Percentiles rank a stretch among this genome's conserved stretches.
These are phyloP conservation scores for Otolemur garnettii DNA, from an alignment of 2,113 vertebrate species.

Conservation along the genomic window DNA sequence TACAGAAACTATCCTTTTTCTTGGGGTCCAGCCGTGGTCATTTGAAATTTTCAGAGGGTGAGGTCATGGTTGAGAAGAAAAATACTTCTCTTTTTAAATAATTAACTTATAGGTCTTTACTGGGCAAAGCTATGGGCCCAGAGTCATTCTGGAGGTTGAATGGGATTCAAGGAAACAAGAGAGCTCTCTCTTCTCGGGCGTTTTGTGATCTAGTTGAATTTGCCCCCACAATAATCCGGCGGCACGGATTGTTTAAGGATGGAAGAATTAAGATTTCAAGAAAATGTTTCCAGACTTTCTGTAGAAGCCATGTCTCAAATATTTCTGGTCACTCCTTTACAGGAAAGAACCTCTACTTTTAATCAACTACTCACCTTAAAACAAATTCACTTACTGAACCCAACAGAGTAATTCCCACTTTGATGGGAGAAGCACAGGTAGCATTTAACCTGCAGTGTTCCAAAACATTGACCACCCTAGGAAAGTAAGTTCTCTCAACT, in stretches of 20 bases:
- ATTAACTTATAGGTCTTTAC: neutral
- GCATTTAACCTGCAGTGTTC: conserved; percentile 58
- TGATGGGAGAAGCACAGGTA: neutral
- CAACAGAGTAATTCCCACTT: conserved; percentile 71
- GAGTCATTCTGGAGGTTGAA: neutral
- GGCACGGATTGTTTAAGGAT: neutral
- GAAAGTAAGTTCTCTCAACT: conserved; percentile 74
- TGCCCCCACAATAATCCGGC: neutral
- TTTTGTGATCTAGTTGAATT: neutral
- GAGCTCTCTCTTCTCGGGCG: neutral
- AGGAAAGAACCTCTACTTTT: conserved; percentile 61
- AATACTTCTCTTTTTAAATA: neutral
- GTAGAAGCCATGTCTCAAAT: conserved; percentile 27
- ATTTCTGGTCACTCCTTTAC: conserved; percentile 57
- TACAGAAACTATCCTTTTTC: neutral
- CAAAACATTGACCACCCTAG: conserved; percentile 51
- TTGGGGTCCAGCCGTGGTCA: neutral
- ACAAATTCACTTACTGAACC: conserved; percentile 67
- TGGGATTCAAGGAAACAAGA: neutral
- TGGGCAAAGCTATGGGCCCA: neutral
- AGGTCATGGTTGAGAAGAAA: neutral
- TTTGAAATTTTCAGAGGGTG: neutral
- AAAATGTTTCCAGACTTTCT: conserved; percentile 58
- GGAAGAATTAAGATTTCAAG: neutral
- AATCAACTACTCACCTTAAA: conserved; percentile 58